Evolutionary conservation across 2,888 invertebrate genomes (phyloP).

Genomic region (Holacanthella duospinosa): DNA sequence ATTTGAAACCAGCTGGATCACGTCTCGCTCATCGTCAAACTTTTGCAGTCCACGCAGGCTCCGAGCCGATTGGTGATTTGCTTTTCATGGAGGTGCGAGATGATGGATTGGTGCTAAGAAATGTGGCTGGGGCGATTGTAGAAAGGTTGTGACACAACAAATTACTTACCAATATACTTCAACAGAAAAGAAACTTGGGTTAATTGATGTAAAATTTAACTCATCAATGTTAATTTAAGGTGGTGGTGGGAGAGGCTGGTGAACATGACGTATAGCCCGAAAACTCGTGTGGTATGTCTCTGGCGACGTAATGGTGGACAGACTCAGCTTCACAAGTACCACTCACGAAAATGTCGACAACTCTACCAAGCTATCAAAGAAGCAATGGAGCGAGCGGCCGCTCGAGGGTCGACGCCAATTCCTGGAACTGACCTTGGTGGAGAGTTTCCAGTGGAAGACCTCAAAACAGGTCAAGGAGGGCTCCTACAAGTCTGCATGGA

Average conservation of each 20-base stretch:
- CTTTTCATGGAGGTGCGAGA: constrained; percentile 91
- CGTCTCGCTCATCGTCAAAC: constrained; percentile 90
- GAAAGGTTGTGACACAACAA: constrained; percentile 45
- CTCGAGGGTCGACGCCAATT: constrained; percentile 62
- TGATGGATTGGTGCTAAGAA: constrained; percentile 78
- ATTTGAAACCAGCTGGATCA: constrained; percentile 88
- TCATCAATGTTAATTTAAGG: constrained; percentile 41
- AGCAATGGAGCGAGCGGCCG: constrained; percentile 81
- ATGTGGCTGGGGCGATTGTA: constrained; percentile 72
- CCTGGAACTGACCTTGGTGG: constrained; percentile 73
- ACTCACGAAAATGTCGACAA: constrained; percentile 66
- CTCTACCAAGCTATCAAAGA: constrained; percentile 97
- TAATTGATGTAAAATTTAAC: not conserved
- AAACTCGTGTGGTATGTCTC: constrained; percentile 90
- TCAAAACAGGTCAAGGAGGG: constrained; percentile 93
- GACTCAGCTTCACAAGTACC: constrained; percentile 94
- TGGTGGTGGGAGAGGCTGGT: constrained; percentile 99
- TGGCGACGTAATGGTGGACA: constrained; percentile 93
- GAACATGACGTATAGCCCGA: constrained; percentile 99
- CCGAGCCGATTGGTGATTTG: constrained; percentile 80
- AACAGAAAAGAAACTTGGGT: not conserved
- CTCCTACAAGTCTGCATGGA: constrained; percentile 98
- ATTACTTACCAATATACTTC: not conserved
- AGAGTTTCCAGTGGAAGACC: constrained; percentile 97
- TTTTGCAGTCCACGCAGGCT: constrained; percentile 93